A percentile compares a stretch with the other conserved stretches of the same genome.
phyloP scores from a whole-genome alignment of 2,113 vertebrate genomes.

The Colaptes auratus region DNA sequence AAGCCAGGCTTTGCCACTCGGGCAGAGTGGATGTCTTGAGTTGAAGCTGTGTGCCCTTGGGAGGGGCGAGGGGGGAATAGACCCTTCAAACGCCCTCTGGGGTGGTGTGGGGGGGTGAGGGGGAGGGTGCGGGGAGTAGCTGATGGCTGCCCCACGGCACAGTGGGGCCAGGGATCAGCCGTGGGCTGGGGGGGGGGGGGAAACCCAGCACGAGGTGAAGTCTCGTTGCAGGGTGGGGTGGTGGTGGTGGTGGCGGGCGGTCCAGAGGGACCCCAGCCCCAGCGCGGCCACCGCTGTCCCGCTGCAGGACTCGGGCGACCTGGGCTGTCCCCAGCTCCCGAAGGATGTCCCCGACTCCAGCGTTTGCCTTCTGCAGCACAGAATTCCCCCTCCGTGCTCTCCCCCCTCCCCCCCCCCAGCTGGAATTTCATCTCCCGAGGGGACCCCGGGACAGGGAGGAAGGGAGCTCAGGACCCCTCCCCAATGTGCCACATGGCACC shows the following conservation, averaged over 20 bases:
- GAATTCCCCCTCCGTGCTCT: not conserved
- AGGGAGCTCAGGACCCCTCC: not conserved
- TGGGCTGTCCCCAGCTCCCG: not conserved
- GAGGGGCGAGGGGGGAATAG: not conserved
- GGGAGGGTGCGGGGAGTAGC: not conserved
- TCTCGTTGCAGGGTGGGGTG: not conserved
- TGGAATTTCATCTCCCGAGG: not conserved
- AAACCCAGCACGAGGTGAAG: conserved; percentile 26
- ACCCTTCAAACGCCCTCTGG: too few species aligned
- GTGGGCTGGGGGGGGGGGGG: too few species aligned
- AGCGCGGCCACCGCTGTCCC: not conserved
- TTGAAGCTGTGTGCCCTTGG: not conserved
- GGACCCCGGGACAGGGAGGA: not conserved
- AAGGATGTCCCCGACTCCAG: not conserved
- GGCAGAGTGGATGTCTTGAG: not conserved
- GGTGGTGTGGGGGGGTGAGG: too few species aligned
- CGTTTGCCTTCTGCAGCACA: conserved; percentile 18
- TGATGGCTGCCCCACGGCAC: not conserved
- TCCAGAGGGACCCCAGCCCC: not conserved
- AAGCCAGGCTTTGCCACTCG: conserved; percentile 47
- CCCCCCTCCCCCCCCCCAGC: fast-evolving
- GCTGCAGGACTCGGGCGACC: not conserved
- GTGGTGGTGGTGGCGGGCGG: not conserved
- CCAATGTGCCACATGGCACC: fast-evolving
- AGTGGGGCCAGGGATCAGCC: too few species aligned